Evolutionary conservation across 2,888 invertebrate species (phyloP).

Genomic region (Papilio protenor): DNA sequence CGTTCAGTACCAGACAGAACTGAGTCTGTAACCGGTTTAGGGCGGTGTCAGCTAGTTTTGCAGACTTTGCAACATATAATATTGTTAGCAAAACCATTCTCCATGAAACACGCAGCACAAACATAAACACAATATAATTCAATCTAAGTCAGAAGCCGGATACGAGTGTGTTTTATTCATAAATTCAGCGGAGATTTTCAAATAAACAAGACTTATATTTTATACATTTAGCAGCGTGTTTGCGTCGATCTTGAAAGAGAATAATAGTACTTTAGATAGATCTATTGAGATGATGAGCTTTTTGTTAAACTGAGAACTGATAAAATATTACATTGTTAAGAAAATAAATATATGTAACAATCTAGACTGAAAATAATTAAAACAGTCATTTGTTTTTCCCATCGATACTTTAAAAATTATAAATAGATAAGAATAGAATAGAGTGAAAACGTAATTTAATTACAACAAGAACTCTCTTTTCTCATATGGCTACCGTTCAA

Average conservation of each 20-base stretch:
- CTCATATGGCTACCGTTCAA: no score
- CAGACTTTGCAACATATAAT: not conserved
- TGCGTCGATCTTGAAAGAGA: not conserved
- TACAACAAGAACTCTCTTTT: no score
- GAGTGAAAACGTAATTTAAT: no score
- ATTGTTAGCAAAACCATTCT: not conserved
- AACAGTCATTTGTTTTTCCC: no score
- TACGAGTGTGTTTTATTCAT: constrained; percentile 29
- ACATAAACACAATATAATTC: constrained; percentile 32
- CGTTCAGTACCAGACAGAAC: no score
- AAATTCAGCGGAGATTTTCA: constrained; percentile 10
- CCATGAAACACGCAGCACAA: constrained; percentile 14
- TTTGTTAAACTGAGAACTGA: not conserved
- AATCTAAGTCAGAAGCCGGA: constrained; percentile 36
- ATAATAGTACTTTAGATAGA: not conserved
- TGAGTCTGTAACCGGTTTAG: no score
- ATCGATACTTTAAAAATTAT: no score
- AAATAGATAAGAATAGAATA: no score
- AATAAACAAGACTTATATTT: constrained; percentile 17
- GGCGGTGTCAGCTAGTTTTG: not conserved
- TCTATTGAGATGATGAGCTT: not conserved
- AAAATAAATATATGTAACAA: no score
- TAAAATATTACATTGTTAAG: not conserved
- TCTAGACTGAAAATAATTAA: no score
- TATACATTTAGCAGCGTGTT: constrained; percentile 23